Base-by-base conservation (phyloP, 2,888 invertebrate species). In the Campoplex nolae region DNA sequence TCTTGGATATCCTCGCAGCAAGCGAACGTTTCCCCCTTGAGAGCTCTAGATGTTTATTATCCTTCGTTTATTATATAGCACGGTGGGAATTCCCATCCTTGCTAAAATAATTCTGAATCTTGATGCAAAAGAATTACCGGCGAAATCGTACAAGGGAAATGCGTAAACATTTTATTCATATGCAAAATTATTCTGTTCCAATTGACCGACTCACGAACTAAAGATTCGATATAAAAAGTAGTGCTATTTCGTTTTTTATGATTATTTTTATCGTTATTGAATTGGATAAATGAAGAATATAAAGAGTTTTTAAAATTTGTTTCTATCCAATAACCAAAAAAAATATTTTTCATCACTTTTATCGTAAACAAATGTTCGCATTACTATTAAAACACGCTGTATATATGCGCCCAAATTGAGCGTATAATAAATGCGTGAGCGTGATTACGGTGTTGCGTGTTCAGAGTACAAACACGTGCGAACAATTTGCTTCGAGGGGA, bases 1-100 rank as follows among this genome's bases (percentile, higher is more conserved):
- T 85, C 81, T 78, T 81, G 86, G 80, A 81, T 80, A 76, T 79
- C 74, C 84, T 77, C 35, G 71, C 54, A 51, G 28, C 75, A 28
- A 62, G 23, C 68, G 70, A 58, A n/a, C 28, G 67, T 73, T 76
- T 70, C 73, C 80, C 77, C 77, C 81, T 81, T 78, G 67, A 81
- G 80, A 67, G 79, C 83, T 65, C 51, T 54, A 45, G 77, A 54
- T 58, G 79, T 86, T 86, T 79, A 79, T 83, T 71, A 74, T 83
- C 68, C 48, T 76, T 68, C 28, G 18, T 67, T 56, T 76, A 83
- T 68, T 73, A 73, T 71, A 83, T 16, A 68, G 45, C n/a, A 62
- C 16, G 32, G 23, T 38, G 28, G 42, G 35, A 70, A 68, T 28
- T 45, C 28, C 51, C 23, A 62, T 58, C 71, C 6, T 48, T 16